Conservation (phyloP, 2,888 invertebrate species). For the Callinectes sapidus region DNA sequence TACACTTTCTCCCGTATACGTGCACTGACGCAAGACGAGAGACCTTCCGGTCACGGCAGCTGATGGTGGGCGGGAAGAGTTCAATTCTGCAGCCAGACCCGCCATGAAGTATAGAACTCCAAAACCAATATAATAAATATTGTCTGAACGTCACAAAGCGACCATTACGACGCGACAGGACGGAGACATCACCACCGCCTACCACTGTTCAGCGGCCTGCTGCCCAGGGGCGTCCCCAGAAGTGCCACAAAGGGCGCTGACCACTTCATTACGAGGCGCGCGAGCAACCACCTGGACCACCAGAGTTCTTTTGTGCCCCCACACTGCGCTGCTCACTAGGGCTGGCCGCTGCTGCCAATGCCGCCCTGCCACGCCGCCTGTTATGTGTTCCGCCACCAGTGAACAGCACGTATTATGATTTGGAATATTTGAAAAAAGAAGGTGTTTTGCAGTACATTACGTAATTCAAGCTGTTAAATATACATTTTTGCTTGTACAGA, state of each 20-base stretch:
- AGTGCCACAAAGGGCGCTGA: conserved; percentile 36
- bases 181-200: conserved; percentile 36
- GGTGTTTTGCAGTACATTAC: not conserved
- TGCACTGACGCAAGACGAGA: not conserved
- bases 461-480: not conserved
- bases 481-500: not conserved
- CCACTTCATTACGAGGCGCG: conserved; percentile 53
- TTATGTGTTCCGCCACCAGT: not conserved
- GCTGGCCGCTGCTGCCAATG: not conserved
- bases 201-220: conserved; percentile 3
- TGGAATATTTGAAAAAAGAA: not conserved
- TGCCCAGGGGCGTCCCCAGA: conserved; percentile 35
- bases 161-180: conserved; percentile 45
- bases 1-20: not conserved
- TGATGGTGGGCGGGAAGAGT: conserved; percentile 4
- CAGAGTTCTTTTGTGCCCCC: conserved; percentile 29
- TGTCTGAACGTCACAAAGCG: conserved; percentile 47
- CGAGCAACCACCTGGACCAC: conserved; percentile 47
- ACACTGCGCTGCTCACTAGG: conserved; percentile 12
- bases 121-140: conserved; percentile 45
- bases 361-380: not conserved
- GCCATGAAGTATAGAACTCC: not conserved
- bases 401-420: not conserved
- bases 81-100: conserved; percentile 14
- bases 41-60: not conserved